These are phyloP conservation scores for Atrina japonica DNA, from an alignment of 2,888 invertebrate species.

Conservation along the genomic window DNA sequence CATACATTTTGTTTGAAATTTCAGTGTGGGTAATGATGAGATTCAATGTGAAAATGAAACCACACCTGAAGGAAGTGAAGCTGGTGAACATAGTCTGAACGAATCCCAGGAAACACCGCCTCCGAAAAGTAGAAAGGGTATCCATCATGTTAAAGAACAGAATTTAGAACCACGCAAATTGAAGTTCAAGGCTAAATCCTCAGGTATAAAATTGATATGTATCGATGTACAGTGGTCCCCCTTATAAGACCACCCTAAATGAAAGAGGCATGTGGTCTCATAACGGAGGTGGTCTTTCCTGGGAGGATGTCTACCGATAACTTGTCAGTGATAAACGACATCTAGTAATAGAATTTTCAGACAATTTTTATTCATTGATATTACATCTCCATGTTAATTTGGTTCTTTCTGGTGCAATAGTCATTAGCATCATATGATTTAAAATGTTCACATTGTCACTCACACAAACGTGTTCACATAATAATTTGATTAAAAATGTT, in stretches of 20 bases:
- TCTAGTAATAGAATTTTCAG: background rate
- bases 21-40: background rate
- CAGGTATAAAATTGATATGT: background rate
- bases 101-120: constrained; percentile 30
- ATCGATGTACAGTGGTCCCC: background rate
- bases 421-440: no score
- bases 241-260: no score
- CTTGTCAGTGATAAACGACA: no score
- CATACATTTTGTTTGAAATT: background rate
- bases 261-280: no score
- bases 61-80: constrained; percentile 56
- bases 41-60: constrained; percentile 32
- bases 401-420: no score
- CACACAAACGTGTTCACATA: no score
- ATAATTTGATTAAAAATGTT: no score
- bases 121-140: constrained; percentile 40
- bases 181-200: constrained; percentile 3
- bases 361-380: no score
- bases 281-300: no score
- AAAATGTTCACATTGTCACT: no score
- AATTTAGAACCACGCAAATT: constrained; percentile 52
- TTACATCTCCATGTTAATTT: no score
- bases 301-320: no score
- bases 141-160: constrained; percentile 24
- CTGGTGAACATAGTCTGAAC: constrained; percentile 11